Percentiles rank a stretch among this genome's conserved stretches.
phyloP scores from a whole-genome alignment of 2,113 vertebrate genomes.

The Hylia prasina region DNA sequence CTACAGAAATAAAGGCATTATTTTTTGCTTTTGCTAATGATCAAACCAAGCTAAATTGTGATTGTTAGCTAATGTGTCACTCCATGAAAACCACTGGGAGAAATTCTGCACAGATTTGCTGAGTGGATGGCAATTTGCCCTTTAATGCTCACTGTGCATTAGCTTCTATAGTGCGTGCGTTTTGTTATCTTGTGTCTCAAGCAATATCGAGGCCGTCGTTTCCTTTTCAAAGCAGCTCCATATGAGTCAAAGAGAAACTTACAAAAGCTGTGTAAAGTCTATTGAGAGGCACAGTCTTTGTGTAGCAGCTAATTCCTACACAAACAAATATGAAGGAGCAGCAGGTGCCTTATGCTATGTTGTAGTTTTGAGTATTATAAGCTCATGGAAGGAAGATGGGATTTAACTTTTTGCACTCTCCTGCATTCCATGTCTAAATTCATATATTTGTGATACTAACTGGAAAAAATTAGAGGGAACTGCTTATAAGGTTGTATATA shows the following conservation, averaged over 20 bases:
- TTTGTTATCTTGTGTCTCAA: background rate
- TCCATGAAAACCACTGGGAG: background rate
- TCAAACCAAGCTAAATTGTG: background rate
- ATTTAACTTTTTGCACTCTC: background rate
- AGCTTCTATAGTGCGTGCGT: background rate
- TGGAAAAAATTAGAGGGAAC: background rate
- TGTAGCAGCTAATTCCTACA: background rate
- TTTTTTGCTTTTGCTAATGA: conserved; percentile 5
- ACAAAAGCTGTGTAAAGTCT: background rate
- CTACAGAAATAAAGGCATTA: background rate
- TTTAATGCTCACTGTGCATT: background rate
- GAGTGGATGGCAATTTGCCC: conserved; percentile 11
- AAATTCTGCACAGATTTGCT: background rate
- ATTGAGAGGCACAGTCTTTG: background rate
- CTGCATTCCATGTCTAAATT: background rate
- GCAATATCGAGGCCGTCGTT: background rate
- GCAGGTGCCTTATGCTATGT: background rate
- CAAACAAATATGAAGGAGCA: background rate
- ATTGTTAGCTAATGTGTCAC: conserved; percentile 3
- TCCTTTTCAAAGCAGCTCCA: background rate
- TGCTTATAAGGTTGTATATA: background rate
- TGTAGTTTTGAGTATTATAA: background rate
- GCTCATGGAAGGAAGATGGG: background rate
- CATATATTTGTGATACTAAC: background rate
- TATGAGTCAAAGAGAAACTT: background rate